Percentiles rank a stretch among this genome's conserved stretches.
phyloP scores from a whole-genome alignment of 2,888 invertebrate species.

The Lepidochitona cinerea region DNA sequence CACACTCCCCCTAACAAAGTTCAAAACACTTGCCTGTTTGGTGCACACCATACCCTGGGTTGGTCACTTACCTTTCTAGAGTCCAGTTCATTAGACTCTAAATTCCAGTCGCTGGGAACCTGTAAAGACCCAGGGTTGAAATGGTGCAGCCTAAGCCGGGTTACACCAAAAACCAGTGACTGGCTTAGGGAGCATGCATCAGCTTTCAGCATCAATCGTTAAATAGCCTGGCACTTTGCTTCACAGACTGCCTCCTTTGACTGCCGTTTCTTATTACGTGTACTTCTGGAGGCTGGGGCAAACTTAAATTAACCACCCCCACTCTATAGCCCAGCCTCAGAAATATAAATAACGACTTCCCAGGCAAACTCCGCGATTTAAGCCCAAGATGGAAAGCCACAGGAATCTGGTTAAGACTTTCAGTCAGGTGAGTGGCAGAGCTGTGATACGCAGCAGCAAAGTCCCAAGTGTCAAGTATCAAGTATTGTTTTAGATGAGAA shows the following conservation, averaged over 20 bases:
- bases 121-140: not conserved
- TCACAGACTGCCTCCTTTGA: not conserved
- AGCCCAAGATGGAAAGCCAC: not conserved
- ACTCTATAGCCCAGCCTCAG: too few relatives aligned
- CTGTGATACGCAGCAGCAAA: too few relatives aligned
- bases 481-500: too few relatives aligned
- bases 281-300: too few relatives aligned
- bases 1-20: slow-evolving; percentile 15
- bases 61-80: not conserved
- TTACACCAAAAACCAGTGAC: slow-evolving; percentile 2
- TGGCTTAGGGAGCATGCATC: slow-evolving; percentile 36
- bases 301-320: too few relatives aligned
- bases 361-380: too few relatives aligned
- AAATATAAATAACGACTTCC: too few relatives aligned
- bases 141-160: slow-evolving; percentile 1
- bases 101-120: not conserved
- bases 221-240: slow-evolving; percentile 6
- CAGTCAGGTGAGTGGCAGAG: not conserved
- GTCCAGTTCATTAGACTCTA: not conserved
- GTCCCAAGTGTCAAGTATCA: slow-evolving; percentile 6
- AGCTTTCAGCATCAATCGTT: not conserved
- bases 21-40: not conserved
- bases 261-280: too few relatives aligned
- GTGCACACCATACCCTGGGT: not conserved
- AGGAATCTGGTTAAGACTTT: not conserved